phyloP scores from a whole-genome alignment of 2,113 vertebrate species.

The Neodon shergylaensis region DNA sequence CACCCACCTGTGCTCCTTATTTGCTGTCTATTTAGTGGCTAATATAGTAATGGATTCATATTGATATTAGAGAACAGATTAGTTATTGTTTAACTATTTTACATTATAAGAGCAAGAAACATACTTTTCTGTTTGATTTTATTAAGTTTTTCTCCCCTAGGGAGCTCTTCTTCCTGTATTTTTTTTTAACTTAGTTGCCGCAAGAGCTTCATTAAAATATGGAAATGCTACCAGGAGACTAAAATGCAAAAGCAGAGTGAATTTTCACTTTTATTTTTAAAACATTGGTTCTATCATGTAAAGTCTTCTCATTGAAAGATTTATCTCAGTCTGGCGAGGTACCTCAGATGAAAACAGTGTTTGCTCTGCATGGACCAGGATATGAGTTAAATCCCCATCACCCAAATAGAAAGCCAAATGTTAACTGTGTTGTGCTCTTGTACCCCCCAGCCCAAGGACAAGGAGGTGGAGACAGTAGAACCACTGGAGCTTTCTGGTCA shows the following conservation, averaged over 20 bases:
- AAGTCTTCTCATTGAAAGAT: not conserved
- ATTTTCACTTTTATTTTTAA: not conserved
- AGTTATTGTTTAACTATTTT: not conserved
- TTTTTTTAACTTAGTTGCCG: not conserved
- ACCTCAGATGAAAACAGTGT: not conserved
- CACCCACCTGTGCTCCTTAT: not conserved
- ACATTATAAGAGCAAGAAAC: conserved; percentile 30
- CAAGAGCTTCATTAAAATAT: not conserved
- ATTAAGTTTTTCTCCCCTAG: not conserved
- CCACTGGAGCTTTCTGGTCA: not conserved
- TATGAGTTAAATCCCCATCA: not conserved
- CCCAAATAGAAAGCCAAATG: not conserved
- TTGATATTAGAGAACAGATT: not conserved
- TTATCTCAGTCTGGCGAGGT: not conserved
- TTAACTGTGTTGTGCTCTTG: too few species aligned
- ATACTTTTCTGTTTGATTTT: conserved; percentile 44
- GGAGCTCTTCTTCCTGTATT: not conserved
- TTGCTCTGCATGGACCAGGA: not conserved
- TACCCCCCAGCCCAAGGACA: too few species aligned
- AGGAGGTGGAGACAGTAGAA: not conserved
- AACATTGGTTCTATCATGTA: not conserved
- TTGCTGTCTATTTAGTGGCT: not conserved
- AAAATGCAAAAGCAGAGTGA: not conserved
- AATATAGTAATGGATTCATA: not conserved
- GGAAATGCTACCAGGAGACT: not conserved